Evolutionary conservation across 1,140 invertebrate species (phyloP).

Genomic region (Teleopsis dalmanni): DNA sequence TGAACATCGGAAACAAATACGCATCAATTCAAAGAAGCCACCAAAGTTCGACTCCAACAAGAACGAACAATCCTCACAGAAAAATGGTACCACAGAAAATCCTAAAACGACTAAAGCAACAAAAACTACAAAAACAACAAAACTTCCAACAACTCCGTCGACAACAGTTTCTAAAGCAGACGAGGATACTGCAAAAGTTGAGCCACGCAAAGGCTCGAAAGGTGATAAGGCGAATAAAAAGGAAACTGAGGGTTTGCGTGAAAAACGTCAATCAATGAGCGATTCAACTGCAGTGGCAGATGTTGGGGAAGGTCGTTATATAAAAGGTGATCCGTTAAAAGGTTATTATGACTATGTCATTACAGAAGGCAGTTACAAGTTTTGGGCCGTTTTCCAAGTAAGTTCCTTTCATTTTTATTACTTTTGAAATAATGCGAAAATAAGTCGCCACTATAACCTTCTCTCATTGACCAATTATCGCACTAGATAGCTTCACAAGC

Average conservation of each 20-base stretch:
- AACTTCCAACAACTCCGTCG: conserved; percentile 15
- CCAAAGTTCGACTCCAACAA: conserved; percentile 22
- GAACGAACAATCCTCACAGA: conserved; percentile 20
- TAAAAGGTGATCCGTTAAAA: conserved; percentile 58
- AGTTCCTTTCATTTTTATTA: conserved; percentile 3
- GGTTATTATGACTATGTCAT: conserved; percentile 78
- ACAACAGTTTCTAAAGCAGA: conserved; percentile 5
- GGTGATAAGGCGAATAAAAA: conserved; percentile 12
- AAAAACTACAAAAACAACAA: conserved; percentile 17
- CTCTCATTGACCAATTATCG: too few relatives aligned
- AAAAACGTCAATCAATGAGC: conserved; percentile 19
- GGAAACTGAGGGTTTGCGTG: conserved; percentile 20
- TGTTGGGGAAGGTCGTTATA: conserved; percentile 38
- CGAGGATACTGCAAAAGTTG: conserved; percentile 9
- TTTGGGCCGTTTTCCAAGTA: conserved; percentile 78
- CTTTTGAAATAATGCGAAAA: not conserved
- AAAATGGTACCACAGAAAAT: not conserved
- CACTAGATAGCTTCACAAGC: too few relatives aligned
- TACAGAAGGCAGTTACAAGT: conserved; percentile 77
- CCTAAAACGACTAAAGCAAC: conserved; percentile 6
- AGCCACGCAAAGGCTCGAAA: conserved; percentile 9
- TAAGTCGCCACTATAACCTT: too few relatives aligned
- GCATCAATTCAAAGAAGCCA: conserved; percentile 35
- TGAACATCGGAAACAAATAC: conserved; percentile 17
- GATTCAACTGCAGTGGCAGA: conserved; percentile 9